Percentiles rank a stretch among this genome's conserved stretches.
Evolutionary conservation across 2,888 invertebrate species (phyloP).

Genomic region (Dermolepida albohirtum): DNA sequence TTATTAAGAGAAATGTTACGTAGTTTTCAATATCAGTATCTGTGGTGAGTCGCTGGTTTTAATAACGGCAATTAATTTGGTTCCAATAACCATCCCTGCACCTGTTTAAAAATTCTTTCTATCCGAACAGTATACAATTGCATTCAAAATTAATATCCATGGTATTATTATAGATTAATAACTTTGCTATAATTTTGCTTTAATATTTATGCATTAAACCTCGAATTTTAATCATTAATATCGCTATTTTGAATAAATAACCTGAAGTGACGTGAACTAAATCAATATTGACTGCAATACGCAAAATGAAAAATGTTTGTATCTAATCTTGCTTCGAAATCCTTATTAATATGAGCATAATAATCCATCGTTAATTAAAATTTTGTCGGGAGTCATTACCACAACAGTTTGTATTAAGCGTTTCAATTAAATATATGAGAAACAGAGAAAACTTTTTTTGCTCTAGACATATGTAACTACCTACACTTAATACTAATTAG

Average conservation of each 20-base stretch:
- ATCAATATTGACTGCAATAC: no score
- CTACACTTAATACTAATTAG: slow-evolving; percentile 38
- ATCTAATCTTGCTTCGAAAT: not conserved
- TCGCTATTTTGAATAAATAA: no score
- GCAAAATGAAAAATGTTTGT: no score
- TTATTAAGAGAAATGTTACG: no score
- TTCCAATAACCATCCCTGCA: slow-evolving; percentile 11
- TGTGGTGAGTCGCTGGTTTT: not conserved
- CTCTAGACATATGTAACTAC: slow-evolving; percentile 2
- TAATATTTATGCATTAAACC: no score
- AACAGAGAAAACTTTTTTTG: slow-evolving; percentile 8
- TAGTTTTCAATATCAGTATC: no score
- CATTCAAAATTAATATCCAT: no score
- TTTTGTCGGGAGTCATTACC: slow-evolving; percentile 22
- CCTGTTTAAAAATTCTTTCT: slow-evolving; percentile 20
- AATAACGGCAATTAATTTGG: slow-evolving; percentile 25
- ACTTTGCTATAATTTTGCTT: no score
- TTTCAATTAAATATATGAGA: slow-evolving; percentile 28
- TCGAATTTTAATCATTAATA: no score
- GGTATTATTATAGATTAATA: no score
- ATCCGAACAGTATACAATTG: no score
- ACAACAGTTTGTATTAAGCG: slow-evolving; percentile 1
- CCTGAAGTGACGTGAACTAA: no score
- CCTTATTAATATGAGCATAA: slow-evolving; percentile 6
- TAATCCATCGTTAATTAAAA: slow-evolving; percentile 26